Conservation (phyloP, 2,888 invertebrate species). For the Macrosoma leucophasiata region DNA sequence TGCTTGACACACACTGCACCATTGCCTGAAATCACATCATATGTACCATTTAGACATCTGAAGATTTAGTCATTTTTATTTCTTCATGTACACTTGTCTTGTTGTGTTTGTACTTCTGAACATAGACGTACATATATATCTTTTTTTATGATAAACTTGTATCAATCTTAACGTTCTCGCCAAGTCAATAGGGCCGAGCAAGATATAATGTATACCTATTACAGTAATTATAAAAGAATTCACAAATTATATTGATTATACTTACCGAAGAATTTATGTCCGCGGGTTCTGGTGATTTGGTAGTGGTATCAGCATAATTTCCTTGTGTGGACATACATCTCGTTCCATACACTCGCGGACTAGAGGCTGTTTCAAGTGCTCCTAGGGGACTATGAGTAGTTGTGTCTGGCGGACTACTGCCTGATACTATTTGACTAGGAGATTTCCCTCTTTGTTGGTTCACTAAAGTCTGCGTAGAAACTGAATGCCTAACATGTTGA, state of each 20-base stretch:
- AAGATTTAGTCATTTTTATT: too few species aligned
- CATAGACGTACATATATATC: too few species aligned
- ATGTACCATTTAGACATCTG: conserved; percentile 5
- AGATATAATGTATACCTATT: too few species aligned
- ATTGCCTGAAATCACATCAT: conserved; percentile 74
- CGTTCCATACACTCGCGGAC: conserved; percentile 33
- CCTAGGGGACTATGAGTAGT: conserved; percentile 89
- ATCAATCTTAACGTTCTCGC: too few species aligned
- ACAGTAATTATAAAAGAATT: conserved; percentile 5
- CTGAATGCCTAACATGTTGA: conserved; percentile 76
- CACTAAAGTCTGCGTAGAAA: conserved; percentile 84
- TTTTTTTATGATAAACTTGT: too few species aligned
- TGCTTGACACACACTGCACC: conserved; percentile 93
- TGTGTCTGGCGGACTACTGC: conserved; percentile 83
- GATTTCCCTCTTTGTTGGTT: conserved; percentile 43
- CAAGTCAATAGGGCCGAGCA: too few species aligned
- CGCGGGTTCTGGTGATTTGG: conserved; percentile 59
- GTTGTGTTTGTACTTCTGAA: too few species aligned
- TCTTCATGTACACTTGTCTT: too few species aligned
- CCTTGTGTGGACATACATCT: conserved; percentile 35
- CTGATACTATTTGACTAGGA: conserved; percentile 41
- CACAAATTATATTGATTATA: neutral
- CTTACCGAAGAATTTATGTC: conserved; percentile 62
- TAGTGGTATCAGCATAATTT: conserved; percentile 63
- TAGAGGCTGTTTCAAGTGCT: conserved; percentile 52